phyloP scores from a whole-genome alignment of 1,140 invertebrate species.

The Calliphora vicina region DNA sequence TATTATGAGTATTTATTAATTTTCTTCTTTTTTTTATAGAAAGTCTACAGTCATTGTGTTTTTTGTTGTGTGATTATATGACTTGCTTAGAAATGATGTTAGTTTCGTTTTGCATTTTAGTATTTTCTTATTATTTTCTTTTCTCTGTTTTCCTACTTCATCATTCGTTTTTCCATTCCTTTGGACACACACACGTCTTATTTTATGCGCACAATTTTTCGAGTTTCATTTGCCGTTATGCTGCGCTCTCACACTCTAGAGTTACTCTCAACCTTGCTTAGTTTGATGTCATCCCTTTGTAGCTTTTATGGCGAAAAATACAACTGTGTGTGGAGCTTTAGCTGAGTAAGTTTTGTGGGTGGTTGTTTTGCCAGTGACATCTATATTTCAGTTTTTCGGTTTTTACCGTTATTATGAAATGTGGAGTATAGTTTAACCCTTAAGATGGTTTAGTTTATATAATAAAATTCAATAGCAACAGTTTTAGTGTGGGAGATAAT shows the following conservation, averaged over 20 bases:
- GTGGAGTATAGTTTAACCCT: background rate
- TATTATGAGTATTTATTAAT: background rate
- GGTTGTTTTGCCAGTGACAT: background rate
- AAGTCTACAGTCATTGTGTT: background rate
- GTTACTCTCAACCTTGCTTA: background rate
- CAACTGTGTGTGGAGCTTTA: background rate
- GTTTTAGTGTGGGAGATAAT: too few relatives aligned
- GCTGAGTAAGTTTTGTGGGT: background rate
- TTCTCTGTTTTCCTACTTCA: background rate
- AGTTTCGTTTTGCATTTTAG: background rate
- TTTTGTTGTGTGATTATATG: background rate
- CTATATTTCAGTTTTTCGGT: background rate
- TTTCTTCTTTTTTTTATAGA: background rate
- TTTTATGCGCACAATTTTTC: background rate
- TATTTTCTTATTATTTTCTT: background rate
- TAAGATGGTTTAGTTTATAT: too few relatives aligned
- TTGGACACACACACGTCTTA: background rate
- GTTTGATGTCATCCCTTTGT: slow-evolving; percentile 25
- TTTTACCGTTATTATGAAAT: background rate
- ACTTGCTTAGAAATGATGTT: background rate
- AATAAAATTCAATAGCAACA: too few relatives aligned
- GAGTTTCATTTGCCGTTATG: background rate
- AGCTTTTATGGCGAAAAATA: background rate
- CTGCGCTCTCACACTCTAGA: background rate
- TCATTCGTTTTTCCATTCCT: background rate